phyloP scores from a whole-genome alignment of 2,888 invertebrate genomes.

The Ernsta delagoae region DNA sequence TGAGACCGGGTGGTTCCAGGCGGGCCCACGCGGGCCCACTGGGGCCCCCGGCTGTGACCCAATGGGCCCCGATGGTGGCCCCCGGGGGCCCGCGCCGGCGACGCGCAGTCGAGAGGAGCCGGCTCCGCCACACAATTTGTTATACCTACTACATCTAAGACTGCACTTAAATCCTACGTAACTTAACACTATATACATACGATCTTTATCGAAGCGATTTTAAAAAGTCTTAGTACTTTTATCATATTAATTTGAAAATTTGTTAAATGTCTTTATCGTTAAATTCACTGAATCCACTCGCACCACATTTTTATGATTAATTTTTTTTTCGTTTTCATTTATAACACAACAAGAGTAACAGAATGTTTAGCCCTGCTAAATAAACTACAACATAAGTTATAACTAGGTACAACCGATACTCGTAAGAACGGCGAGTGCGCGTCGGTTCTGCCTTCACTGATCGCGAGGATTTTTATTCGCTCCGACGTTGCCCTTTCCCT shows the following conservation, averaged over 20 bases:
- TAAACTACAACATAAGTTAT: slow-evolving; percentile 70
- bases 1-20: not conserved
- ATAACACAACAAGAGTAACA: slow-evolving; percentile 74
- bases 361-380: slow-evolving; percentile 72
- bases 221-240: slow-evolving; percentile 83
- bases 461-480: slow-evolving; percentile 2
- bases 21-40: not conserved
- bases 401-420: slow-evolving; percentile 72
- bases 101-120: not conserved
- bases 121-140: slow-evolving; percentile 74
- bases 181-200: slow-evolving; percentile 82
- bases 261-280: slow-evolving; percentile 83
- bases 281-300: slow-evolving; percentile 79
- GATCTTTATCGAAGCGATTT: slow-evolving; percentile 79
- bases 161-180: slow-evolving; percentile 72
- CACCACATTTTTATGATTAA: slow-evolving; percentile 65
- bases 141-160: slow-evolving; percentile 83
- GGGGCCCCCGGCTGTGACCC: too few relatives aligned
- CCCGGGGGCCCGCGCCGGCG: not conserved
- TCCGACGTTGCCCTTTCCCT: slow-evolving; percentile 16
- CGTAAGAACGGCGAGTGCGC: slow-evolving; percentile 50
- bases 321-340: slow-evolving; percentile 57
- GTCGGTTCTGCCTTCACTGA: slow-evolving; percentile 4
- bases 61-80: too few relatives aligned
- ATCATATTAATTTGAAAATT: slow-evolving; percentile 83